Base-by-base conservation (phyloP, 2,113 vertebrate genomes). In the Pandion haliaetus region DNA sequence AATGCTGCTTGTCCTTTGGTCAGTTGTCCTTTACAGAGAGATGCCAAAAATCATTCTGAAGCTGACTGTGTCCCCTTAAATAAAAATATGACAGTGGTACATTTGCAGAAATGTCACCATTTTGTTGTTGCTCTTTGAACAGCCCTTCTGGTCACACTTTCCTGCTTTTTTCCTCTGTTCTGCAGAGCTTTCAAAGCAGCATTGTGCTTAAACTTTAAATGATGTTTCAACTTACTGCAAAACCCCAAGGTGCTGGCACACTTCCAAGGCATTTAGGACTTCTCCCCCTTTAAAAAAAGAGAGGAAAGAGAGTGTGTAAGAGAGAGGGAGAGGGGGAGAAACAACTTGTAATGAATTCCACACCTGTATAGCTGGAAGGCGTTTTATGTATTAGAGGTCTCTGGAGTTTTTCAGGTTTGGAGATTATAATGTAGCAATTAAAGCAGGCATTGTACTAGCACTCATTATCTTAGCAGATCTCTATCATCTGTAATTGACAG, bases 341-440 rank as follows among this genome's bases (percentile, higher is more conserved):
- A 78, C 20, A 80, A 66, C 23, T 76, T 93, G 15, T 90, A 95
- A 96, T 97, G 57, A 94, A 96, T 97, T 97, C 82, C 47, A 87
- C 73, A 95, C 73, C 88, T 97, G 82, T 50, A 73, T 50, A 86
- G 63, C 66, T 97, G 65, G 94, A 96, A 95, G 81, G 10, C 3
- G 6, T 94, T 97, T 96, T 93, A 82, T 95, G 34, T 94, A 50
- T 86, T 58, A 61, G 24, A 55, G 9, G 80, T 88, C 94, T 94
- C 52, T 24, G 57, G 74, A 90, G 93, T 62, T 96, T 97, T 97
- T 93, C 36, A 82, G 79, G 65, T 90, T 91, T 95, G 83, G 47
- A 96, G 73, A 97, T 97, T 97, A 90, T 97, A 97, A 97, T 88
- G 70, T 81, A 93, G 77, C 92, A 98, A 97, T 97, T 97, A 97